These are phyloP conservation scores for Oryzias curvinotus DNA, from an alignment of 2,113 vertebrate genomes.

Conservation along the genomic window DNA sequence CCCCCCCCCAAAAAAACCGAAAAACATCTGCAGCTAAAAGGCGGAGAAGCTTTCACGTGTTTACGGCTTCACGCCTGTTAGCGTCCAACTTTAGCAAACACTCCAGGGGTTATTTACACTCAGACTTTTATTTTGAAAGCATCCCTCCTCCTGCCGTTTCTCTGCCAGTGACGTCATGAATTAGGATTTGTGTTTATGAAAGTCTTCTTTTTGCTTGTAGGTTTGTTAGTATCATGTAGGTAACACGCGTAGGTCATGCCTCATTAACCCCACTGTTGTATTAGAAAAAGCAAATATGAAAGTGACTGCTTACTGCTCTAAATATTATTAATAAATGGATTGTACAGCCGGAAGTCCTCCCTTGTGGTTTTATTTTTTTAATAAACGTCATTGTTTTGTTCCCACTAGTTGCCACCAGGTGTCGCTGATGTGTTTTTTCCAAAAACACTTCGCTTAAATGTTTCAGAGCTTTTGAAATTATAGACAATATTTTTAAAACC, in stretches of 20 bases:
- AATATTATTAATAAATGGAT: constrained; percentile 67
- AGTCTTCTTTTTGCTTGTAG: constrained; percentile 49
- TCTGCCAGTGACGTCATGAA: not conserved
- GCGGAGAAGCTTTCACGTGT: too few species aligned
- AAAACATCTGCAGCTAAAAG: too few species aligned
- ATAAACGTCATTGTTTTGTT: not conserved
- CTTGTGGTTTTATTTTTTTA: not conserved
- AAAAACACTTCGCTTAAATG: not conserved
- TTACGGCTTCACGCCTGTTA: too few species aligned
- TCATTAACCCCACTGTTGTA: constrained; percentile 63
- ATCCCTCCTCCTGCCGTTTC: not conserved
- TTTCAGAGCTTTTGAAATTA: too few species aligned
- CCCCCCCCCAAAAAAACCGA: too few species aligned
- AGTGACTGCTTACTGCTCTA: constrained; percentile 67
- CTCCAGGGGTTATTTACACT: too few species aligned
- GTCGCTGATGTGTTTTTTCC: constrained; percentile 1
- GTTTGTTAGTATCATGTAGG: constrained; percentile 66
- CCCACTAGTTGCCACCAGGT: constrained; percentile 2
- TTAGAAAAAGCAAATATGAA: constrained; percentile 61
- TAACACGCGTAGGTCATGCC: constrained; percentile 45
- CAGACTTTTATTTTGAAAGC: not conserved
- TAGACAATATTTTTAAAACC: too few species aligned
- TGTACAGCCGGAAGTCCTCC: constrained; percentile 52
- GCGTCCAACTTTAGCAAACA: too few species aligned
- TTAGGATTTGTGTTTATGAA: not conserved